Evolutionary conservation across 2,797 vertebrate species (phyloP).

Genomic region (Etheostoma perlongum): DNA sequence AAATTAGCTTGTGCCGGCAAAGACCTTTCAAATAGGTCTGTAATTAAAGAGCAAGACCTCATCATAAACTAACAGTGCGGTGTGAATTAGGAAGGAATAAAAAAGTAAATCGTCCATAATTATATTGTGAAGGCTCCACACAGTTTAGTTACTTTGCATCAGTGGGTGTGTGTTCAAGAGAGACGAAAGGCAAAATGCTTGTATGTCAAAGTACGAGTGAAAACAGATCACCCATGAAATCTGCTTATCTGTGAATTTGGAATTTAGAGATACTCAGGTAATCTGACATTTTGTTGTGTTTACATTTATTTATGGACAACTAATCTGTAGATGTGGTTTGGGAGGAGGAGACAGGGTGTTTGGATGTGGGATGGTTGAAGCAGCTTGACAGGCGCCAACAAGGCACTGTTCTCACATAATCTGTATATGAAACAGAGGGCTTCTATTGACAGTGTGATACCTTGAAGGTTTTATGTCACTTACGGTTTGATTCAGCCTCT

Average conservation of each 20-base stretch:
- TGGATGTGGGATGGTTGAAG: background rate
- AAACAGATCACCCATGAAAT: slow-evolving; percentile 37
- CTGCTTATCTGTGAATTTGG: slow-evolving; percentile 3
- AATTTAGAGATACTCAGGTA: slow-evolving; percentile 1
- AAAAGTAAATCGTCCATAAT: slow-evolving; percentile 42
- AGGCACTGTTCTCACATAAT: slow-evolving; percentile 26
- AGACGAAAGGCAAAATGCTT: background rate
- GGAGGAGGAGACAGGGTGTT: background rate
- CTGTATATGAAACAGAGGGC: slow-evolving; percentile 10
- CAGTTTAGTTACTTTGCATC: slow-evolving; percentile 31
- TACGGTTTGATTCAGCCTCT: slow-evolving; percentile 40
- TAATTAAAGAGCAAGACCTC: slow-evolving; percentile 66
- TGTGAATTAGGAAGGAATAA: slow-evolving; percentile 52
- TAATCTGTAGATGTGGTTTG: slow-evolving; percentile 1
- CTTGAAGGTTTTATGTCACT: slow-evolving; percentile 42
- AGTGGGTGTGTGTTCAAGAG: slow-evolving; percentile 2
- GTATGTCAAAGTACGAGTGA: background rate
- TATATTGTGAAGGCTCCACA: slow-evolving; percentile 42
- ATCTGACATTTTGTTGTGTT: background rate
- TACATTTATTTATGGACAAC: slow-evolving; percentile 4
- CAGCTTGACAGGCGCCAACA: background rate
- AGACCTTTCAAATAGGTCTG: slow-evolving; percentile 62
- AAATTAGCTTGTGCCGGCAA: slow-evolving; percentile 62
- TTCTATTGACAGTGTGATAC: slow-evolving; percentile 24
- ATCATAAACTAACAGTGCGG: slow-evolving; percentile 56